Percentiles rank a stretch among this genome's conserved stretches.
phyloP scores from a whole-genome alignment of 1,140 invertebrate genomes.

The Aphelenchoides besseyi region DNA sequence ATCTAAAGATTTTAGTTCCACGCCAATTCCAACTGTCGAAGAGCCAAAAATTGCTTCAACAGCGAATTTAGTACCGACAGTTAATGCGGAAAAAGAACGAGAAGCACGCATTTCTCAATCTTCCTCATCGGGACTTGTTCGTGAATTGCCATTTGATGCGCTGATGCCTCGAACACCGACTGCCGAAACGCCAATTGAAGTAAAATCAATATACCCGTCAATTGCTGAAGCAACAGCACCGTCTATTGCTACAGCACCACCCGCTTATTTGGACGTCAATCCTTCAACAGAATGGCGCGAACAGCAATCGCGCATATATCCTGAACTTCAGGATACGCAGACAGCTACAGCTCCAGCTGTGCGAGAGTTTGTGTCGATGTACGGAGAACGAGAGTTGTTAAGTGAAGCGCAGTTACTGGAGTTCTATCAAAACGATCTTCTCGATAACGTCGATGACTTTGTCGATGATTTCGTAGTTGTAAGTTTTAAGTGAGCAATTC shows the following conservation, averaged over 20 bases:
- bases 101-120: background rate
- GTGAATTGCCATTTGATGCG: conserved; percentile 15
- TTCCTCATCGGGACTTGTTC: background rate
- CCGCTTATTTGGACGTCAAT: conserved; percentile 9
- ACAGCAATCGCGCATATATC: conserved; percentile 4
- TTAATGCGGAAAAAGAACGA: background rate
- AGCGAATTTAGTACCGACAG: background rate
- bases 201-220: background rate
- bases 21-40: too few relatives aligned
- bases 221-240: background rate
- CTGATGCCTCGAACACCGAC: background rate
- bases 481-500: conserved; percentile 17
- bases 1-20: too few relatives aligned
- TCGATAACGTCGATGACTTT: conserved; percentile 48
- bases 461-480: conserved; percentile 44
- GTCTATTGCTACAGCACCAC: conserved; percentile 5
- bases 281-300: too few relatives aligned
- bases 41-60: background rate
- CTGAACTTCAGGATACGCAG: background rate
- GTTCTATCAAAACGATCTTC: conserved; percentile 44
- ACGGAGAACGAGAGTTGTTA: conserved; percentile 34
- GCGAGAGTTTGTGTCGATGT: background rate
- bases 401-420: conserved; percentile 37
- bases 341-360: conserved; percentile 3
- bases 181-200: background rate